These are phyloP conservation scores for Heliconius erato DNA, from an alignment of 2,888 invertebrate species.

Conservation along the genomic window DNA sequence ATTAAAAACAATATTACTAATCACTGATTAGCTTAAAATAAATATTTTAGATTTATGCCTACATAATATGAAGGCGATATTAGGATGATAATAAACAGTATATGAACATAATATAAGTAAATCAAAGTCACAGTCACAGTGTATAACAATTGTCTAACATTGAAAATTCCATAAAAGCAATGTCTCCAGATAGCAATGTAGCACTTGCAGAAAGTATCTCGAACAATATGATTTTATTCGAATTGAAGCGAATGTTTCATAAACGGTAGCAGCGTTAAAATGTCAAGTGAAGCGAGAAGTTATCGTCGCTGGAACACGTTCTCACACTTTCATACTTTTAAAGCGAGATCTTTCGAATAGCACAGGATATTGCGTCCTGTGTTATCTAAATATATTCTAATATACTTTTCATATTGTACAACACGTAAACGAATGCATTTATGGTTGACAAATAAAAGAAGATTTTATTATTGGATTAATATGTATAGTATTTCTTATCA, in stretches of 20 bases:
- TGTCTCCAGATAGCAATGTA: not conserved
- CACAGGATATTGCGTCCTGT: conserved; percentile 6
- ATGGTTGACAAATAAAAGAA: not conserved
- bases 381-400: conserved; percentile 14
- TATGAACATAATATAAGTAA: not conserved
- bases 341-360: conserved; percentile 4
- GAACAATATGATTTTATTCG: conserved; percentile 22
- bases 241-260: conserved; percentile 22
- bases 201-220: conserved; percentile 5
- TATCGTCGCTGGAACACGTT: conserved; percentile 23
- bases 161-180: not conserved
- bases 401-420: not conserved
- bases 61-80: too few species aligned
- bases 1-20: too few species aligned
- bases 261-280: conserved; percentile 16
- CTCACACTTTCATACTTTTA: conserved; percentile 23
- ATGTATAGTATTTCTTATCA: not conserved
- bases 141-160: not conserved
- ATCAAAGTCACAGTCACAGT: not conserved
- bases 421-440: not conserved
- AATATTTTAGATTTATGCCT: too few species aligned
- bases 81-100: too few species aligned
- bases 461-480: not conserved
- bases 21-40: too few species aligned
- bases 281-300: conserved; percentile 23